Conservation (phyloP, 2,888 invertebrate species). For the Epinotia bilunana region DNA sequence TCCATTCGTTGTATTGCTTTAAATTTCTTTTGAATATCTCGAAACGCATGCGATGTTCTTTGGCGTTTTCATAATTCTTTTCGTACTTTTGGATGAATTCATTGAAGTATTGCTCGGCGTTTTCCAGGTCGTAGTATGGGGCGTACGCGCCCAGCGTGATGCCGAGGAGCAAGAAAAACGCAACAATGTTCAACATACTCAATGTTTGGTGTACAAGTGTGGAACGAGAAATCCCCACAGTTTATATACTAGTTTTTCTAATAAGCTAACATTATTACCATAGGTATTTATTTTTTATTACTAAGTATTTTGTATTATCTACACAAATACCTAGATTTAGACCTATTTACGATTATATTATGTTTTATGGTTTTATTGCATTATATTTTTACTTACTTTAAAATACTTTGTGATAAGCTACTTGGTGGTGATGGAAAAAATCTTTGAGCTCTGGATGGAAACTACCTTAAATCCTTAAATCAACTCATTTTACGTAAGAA, state of each 20-base stretch:
- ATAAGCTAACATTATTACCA: too few relatives aligned
- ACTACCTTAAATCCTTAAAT: too few relatives aligned
- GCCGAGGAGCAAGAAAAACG: slow-evolving; percentile 3
- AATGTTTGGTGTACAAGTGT: not conserved
- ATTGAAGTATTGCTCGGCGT: slow-evolving; percentile 4
- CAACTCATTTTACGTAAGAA: too few relatives aligned
- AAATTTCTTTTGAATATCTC: not conserved
- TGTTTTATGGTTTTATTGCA: too few relatives aligned
- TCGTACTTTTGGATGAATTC: slow-evolving; percentile 13
- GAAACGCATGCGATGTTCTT: not conserved
- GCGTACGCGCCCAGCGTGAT: not conserved
- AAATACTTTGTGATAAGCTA: too few relatives aligned
- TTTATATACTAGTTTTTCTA: not conserved
- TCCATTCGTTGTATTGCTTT: not conserved
- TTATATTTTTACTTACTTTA: too few relatives aligned
- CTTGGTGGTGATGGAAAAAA: too few relatives aligned
- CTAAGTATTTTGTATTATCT: not conserved
- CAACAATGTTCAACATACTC: not conserved
- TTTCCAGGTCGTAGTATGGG: slow-evolving; percentile 6
- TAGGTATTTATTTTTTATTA: too few relatives aligned
- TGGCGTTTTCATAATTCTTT: not conserved
- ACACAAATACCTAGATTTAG: too few relatives aligned
- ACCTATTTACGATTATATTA: too few relatives aligned
- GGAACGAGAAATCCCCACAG: not conserved
- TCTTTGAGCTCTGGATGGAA: too few relatives aligned